Conservation (phyloP, 2,113 vertebrate species). For the Salvelinus namaycush region DNA sequence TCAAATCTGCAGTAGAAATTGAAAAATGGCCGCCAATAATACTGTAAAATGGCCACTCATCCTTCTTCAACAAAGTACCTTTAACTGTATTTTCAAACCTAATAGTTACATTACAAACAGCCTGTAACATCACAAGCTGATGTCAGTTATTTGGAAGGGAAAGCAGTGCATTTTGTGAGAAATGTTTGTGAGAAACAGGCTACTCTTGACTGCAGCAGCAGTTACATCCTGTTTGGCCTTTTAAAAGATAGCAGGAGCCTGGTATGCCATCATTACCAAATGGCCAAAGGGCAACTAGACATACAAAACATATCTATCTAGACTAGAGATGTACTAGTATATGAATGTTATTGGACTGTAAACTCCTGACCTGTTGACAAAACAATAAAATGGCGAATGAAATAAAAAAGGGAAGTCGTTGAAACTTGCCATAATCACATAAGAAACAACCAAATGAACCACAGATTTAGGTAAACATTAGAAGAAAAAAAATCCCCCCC, state of each 20-base stretch:
- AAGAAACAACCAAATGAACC: neutral
- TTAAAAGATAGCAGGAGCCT: conserved; percentile 11
- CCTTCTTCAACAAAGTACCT: neutral
- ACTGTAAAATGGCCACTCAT: too few species aligned
- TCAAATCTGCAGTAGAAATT: too few species aligned
- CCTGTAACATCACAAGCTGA: neutral
- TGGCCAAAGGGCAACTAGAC: neutral
- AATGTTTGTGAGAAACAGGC: conserved; percentile 4
- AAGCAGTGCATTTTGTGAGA: neutral
- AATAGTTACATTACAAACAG: neutral
- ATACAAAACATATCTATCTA: neutral
- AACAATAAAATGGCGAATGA: neutral
- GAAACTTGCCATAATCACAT: neutral
- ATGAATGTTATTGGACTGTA: neutral
- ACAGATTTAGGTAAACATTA: neutral
- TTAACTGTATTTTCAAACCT: neutral
- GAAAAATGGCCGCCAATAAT: too few species aligned
- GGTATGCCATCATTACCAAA: conserved; percentile 1
- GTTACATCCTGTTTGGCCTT: conserved; percentile 33
- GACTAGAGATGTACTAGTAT: neutral
- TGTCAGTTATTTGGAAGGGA: neutral
- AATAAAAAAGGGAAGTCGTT: neutral
- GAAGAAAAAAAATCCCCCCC: too few species aligned
- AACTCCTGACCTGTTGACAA: neutral
- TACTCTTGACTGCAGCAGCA: neutral